Conservation (phyloP, 2,797 vertebrate species). For the Emydoidea blandingii region DNA sequence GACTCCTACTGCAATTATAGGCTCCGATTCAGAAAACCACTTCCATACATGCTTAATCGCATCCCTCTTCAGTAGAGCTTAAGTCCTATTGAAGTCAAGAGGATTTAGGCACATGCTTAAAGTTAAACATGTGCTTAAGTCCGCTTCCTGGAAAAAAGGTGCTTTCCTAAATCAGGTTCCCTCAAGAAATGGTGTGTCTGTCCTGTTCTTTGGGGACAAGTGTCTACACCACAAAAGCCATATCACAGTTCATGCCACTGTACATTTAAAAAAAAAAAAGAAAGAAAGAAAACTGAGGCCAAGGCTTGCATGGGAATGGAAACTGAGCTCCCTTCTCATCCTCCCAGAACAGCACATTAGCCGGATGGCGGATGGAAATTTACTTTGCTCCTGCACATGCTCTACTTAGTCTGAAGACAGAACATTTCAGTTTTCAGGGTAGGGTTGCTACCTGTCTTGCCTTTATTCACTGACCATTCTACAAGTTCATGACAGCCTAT, state of each 20-base stretch:
- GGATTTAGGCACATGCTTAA: background rate
- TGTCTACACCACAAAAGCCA: background rate
- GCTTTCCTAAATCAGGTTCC: background rate
- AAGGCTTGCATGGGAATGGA: background rate
- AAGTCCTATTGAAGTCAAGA: background rate
- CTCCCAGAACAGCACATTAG: background rate
- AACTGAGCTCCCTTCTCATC: background rate
- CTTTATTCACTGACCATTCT: slow-evolving; percentile 24
- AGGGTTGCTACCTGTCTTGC: background rate
- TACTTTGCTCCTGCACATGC: background rate
- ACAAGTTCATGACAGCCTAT: slow-evolving; percentile 36
- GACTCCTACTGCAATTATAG: background rate
- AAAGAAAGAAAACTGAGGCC: background rate
- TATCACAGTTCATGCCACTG: background rate
- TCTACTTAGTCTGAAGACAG: background rate
- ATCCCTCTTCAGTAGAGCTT: background rate
- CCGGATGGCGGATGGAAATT: background rate
- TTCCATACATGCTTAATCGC: background rate
- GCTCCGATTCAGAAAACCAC: background rate
- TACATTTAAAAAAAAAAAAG: background rate
- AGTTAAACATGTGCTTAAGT: background rate
- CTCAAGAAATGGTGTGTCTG: background rate
- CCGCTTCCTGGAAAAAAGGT: background rate
- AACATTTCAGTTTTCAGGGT: background rate
- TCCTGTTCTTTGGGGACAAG: background rate